These are phyloP conservation scores for Lydus trimaculatus DNA, from an alignment of 2,888 invertebrate genomes.

Conservation along the genomic window DNA sequence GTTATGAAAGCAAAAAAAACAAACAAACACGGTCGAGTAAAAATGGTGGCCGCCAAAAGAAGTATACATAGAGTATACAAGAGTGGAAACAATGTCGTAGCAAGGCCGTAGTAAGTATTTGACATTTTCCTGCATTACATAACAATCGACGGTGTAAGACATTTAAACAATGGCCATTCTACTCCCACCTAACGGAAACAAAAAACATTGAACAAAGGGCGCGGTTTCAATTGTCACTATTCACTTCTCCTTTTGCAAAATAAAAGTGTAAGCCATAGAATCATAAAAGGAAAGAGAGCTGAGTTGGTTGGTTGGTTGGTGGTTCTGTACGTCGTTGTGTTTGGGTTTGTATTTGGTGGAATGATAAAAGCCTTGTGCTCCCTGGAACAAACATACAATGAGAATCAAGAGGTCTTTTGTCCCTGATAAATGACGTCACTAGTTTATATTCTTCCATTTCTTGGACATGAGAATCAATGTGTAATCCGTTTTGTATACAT, in stretches of 20 bases:
- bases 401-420: conserved; percentile 57
- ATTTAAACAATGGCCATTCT: conserved; percentile 57
- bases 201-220: conserved; percentile 57
- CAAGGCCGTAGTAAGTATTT: conserved; percentile 48
- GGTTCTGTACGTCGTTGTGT: too few species aligned
- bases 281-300: conserved; percentile 49
- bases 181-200: conserved; percentile 56
- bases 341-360: conserved; percentile 53
- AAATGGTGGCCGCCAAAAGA: background rate
- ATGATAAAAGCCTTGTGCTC: conserved; percentile 52
- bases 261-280: conserved; percentile 55
- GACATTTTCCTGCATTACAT: conserved; percentile 55
- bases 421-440: conserved; percentile 53
- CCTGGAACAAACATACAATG: conserved; percentile 57
- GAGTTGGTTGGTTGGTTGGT: background rate
- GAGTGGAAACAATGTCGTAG: conserved; percentile 24
- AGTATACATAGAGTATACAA: background rate
- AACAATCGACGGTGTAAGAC: conserved; percentile 56
- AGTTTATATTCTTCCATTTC: conserved; percentile 31
- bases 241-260: conserved; percentile 54
- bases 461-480: conserved; percentile 49
- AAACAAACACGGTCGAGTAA: too few species aligned
- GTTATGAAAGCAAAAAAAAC: too few species aligned
- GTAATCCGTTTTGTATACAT: conserved; percentile 43
- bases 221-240: conserved; percentile 59